phyloP scores from a whole-genome alignment of 2,797 vertebrate genomes.

The Phylloscopus collybita region DNA sequence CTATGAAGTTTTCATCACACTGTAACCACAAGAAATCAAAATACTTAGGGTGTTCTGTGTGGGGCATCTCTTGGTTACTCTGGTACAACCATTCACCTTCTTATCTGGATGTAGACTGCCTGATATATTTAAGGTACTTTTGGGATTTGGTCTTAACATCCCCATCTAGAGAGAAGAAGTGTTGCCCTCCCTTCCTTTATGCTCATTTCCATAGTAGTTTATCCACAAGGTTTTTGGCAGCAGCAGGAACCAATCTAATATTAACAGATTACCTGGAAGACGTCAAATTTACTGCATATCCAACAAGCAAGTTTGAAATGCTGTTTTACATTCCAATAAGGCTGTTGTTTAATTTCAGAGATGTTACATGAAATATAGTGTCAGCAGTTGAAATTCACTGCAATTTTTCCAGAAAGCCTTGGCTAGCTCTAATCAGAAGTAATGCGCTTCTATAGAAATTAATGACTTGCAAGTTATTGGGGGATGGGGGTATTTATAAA shows the following conservation, averaged over 20 bases:
- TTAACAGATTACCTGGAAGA: background rate
- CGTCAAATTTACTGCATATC: background rate
- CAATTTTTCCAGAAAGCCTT: background rate
- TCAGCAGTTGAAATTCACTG: background rate
- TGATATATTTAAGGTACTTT: background rate
- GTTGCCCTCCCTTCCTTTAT: background rate
- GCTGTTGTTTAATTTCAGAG: background rate
- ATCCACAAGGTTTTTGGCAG: background rate
- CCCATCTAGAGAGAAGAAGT: background rate
- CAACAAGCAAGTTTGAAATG: background rate
- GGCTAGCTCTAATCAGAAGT: background rate
- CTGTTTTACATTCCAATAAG: background rate
- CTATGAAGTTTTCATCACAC: background rate
- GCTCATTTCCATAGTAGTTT: background rate
- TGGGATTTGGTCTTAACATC: background rate
- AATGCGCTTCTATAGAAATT: background rate
- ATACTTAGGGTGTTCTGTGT: background rate
- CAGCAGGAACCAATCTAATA: background rate
- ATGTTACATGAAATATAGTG: background rate
- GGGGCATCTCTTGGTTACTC: background rate
- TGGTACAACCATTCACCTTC: background rate
- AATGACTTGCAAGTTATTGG: background rate
- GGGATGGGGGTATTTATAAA: background rate
- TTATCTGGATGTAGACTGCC: rapidly evolving
- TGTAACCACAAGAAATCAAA: background rate